Conservation (phyloP, 2,113 vertebrate genomes). For the Microcebus lehilahytsara region DNA sequence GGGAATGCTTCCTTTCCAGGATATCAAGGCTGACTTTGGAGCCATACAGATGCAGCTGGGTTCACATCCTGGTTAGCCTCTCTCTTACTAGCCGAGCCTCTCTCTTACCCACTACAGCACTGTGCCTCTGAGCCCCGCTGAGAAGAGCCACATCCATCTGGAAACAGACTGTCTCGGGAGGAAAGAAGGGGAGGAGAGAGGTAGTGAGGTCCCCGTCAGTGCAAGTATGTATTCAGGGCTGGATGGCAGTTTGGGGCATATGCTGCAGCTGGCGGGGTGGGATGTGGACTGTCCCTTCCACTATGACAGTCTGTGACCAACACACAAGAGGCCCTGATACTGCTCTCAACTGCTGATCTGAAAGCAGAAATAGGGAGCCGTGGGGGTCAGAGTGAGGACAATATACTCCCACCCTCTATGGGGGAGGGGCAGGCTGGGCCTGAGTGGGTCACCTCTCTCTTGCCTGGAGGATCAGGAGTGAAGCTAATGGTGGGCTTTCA, state of each 20-base stretch:
- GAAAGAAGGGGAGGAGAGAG: background rate
- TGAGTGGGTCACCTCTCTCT: background rate
- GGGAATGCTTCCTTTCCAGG: background rate
- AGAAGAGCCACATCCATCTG: background rate
- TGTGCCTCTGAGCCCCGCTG: background rate
- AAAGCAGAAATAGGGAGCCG: background rate
- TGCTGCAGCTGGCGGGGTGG: background rate
- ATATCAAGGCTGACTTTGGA: background rate
- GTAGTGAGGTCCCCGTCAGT: background rate
- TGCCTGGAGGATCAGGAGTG: background rate
- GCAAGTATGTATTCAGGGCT: background rate
- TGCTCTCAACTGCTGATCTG: background rate
- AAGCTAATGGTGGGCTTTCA: background rate
- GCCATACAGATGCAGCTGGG: no score
- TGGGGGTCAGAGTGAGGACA: background rate
- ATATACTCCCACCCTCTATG: background rate
- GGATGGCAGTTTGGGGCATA: background rate
- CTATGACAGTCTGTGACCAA: background rate
- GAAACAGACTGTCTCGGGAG: background rate
- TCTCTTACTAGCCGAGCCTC: background rate
- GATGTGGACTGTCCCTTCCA: background rate
- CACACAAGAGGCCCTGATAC: background rate
- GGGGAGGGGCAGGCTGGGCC: background rate
- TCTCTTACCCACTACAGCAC: background rate
- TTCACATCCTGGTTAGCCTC: background rate